Evolutionary conservation across 35 echinoderm and acorn worm genomes (phyloP).

Genomic region (Apostichopus japonicus): DNA sequence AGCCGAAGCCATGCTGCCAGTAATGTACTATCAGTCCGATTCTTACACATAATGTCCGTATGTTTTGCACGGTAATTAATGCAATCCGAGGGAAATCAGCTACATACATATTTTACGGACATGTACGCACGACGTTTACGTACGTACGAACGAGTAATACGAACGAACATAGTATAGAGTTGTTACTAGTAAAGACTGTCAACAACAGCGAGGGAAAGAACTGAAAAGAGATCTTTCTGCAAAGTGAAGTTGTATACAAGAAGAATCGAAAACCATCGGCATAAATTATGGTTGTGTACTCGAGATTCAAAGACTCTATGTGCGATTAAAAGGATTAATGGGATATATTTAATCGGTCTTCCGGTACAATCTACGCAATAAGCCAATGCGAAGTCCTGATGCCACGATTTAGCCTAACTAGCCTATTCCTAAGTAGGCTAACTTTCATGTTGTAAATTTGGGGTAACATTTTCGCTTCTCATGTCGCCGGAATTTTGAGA

Average conservation of each 20-base stretch:
- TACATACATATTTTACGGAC: neutral
- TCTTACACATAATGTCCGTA: slow-evolving; percentile 20
- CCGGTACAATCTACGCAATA: neutral
- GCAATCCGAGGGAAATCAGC: slow-evolving; percentile 12
- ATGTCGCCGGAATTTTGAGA: no score
- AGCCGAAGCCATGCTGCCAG: neutral
- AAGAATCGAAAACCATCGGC: neutral
- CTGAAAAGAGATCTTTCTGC: neutral
- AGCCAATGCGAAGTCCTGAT: no score
- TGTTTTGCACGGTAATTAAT: slow-evolving; percentile 45
- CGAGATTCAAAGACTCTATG: neutral
- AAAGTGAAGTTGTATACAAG: neutral
- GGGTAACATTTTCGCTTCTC: no score
- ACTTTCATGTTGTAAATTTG: no score
- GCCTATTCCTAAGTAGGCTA: no score
- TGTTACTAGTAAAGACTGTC: neutral
- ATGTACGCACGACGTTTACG: neutral
- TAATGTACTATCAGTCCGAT: neutral
- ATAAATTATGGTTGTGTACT: neutral
- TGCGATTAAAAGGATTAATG: slow-evolving; percentile 9
- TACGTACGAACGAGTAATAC: no score
- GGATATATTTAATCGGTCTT: neutral
- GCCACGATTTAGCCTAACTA: no score
- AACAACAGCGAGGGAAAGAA: neutral
- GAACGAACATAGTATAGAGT: neutral